Conservation (phyloP, 2,797 vertebrate species). For the Tarsius wallacei region DNA sequence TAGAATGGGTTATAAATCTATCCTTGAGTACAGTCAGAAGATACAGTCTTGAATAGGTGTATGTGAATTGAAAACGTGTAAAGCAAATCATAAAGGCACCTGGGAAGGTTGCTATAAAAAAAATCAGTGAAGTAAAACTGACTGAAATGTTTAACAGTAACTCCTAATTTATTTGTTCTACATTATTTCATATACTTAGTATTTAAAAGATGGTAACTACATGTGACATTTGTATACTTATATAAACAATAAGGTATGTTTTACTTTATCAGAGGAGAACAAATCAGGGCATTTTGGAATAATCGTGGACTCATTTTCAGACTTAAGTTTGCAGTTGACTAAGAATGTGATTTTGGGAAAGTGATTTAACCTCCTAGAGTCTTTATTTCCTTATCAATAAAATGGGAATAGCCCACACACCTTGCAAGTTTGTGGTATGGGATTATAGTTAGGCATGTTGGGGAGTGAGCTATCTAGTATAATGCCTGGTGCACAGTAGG, state of each 20-base stretch:
- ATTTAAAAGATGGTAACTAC: constrained; percentile 58
- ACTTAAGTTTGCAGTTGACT: constrained; percentile 10
- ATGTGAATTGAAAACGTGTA: constrained; percentile 68
- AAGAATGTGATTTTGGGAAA: neutral
- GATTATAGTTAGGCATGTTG: neutral
- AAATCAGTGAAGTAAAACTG: constrained; percentile 55
- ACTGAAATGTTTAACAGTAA: constrained; percentile 50
- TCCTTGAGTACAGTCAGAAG: constrained; percentile 47
- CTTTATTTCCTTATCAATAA: neutral
- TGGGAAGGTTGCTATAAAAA: constrained; percentile 52
- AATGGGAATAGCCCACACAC: neutral
- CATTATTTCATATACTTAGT: constrained; percentile 42
- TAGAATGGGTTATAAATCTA: constrained; percentile 65
- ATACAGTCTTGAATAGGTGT: constrained; percentile 60
- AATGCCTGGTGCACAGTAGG: neutral
- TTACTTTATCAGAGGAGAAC: neutral
- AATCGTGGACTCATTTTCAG: constrained; percentile 26
- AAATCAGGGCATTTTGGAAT: neutral
- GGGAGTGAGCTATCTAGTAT: neutral
- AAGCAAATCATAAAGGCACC: constrained; percentile 55
- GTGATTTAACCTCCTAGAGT: constrained; percentile 20
- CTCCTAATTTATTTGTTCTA: constrained; percentile 72
- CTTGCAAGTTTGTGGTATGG: neutral
- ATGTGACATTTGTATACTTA: constrained; percentile 27
- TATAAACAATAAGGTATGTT: constrained; percentile 15